Conservation (phyloP, 2,797 vertebrate species). For the Channa striata region DNA sequence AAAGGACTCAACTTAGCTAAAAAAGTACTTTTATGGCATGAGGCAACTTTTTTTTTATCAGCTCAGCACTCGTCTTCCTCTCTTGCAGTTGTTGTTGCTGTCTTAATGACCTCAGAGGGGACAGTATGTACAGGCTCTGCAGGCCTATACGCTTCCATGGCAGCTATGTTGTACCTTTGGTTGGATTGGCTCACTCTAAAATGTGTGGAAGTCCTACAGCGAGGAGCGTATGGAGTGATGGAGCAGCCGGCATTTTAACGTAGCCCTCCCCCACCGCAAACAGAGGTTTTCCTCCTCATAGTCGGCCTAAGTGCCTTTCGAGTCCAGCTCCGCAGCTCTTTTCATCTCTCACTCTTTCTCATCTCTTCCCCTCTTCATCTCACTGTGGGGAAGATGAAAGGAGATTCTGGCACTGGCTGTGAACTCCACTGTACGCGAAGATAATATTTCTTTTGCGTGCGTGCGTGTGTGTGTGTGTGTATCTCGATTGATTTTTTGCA, state of each 20-base stretch:
- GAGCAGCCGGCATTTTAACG: neutral
- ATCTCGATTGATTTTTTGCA: constrained; percentile 28
- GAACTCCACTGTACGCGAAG: constrained; percentile 41
- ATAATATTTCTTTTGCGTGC: constrained; percentile 22
- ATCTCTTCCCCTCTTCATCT: constrained; percentile 52
- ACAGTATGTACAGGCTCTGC: too few relatives aligned
- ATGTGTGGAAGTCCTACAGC: too few relatives aligned
- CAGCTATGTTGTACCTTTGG: too few relatives aligned
- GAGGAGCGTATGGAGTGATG: neutral
- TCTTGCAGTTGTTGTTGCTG: too few relatives aligned
- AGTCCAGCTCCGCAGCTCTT: constrained; percentile 39
- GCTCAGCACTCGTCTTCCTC: too few relatives aligned
- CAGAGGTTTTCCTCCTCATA: constrained; percentile 20
- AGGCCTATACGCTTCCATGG: too few relatives aligned
- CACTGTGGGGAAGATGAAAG: constrained; percentile 67
- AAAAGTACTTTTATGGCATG: too few relatives aligned
- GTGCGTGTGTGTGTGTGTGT: neutral
- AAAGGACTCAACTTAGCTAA: neutral
- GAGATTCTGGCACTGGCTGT: constrained; percentile 38
- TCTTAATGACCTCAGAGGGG: too few relatives aligned
- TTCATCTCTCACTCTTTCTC: constrained; percentile 55
- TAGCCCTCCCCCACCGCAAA: constrained; percentile 20
- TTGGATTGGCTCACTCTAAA: too few relatives aligned
- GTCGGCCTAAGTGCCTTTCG: constrained; percentile 46
- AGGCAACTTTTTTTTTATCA: too few relatives aligned